Evolutionary conservation across 2,113 vertebrate species (phyloP).

Genomic region (Megaceryle torquata): DNA sequence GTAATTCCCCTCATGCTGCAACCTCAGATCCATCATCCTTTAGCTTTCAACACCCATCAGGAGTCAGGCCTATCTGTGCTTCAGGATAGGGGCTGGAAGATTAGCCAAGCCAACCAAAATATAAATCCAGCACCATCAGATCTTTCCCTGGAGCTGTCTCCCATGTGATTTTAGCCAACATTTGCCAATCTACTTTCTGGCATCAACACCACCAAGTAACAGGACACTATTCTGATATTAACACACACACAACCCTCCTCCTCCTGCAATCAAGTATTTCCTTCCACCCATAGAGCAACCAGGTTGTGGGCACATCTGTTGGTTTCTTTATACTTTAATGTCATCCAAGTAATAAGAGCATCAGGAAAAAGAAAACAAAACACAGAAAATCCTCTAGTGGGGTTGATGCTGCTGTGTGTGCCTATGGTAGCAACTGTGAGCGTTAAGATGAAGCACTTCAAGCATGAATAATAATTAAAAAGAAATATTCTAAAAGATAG

Average conservation of each 20-base stretch:
- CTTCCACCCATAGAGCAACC: constrained; percentile 26
- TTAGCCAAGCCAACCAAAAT: not conserved
- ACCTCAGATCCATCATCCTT: constrained; percentile 13
- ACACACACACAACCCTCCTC: not conserved
- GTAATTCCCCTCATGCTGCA: not conserved
- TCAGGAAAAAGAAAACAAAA: constrained; percentile 55
- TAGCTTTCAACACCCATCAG: not conserved
- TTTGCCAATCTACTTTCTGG: constrained; percentile 8
- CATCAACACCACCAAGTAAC: not conserved
- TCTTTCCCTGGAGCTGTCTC: constrained; percentile 8
- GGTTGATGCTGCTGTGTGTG: not conserved
- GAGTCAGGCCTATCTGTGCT: not conserved
- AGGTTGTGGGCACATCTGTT: constrained; percentile 60
- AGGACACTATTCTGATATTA: not conserved
- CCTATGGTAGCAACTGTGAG: constrained; percentile 41
- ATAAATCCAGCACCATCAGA: not conserved
- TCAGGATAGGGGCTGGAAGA: not conserved
- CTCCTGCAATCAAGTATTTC: constrained; percentile 20
- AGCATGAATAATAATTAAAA: constrained; percentile 61
- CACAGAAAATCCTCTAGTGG: constrained; percentile 14
- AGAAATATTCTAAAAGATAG: constrained; percentile 42
- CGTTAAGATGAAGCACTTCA: constrained; percentile 60
- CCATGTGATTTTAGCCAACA: constrained; percentile 11
- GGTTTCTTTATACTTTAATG: constrained; percentile 58
- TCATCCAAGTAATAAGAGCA: constrained; percentile 51